Evolutionary conservation across 2,113 vertebrate species (phyloP), one percentile per base, ranked within the genome.

Genomic region (Sphyrna mokarran): DNA sequence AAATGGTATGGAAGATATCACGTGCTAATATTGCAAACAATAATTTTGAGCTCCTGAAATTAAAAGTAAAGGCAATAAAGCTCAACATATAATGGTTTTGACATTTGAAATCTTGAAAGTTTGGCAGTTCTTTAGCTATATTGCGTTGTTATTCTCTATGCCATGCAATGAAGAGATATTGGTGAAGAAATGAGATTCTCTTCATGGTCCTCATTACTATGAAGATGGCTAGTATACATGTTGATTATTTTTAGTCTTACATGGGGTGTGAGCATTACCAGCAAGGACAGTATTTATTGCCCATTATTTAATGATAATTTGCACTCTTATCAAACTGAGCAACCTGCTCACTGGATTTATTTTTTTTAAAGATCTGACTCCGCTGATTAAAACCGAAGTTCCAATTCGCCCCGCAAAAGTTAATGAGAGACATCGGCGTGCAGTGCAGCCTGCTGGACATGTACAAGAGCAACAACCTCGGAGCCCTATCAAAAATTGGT

Each of bases 331-430:
- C 66, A 69, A 91, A 29, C 10, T n/a, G 43, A 48, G 10, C 23
- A 78, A 94, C 22, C 66, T 16, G 7, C 3, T 48, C 1, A 29
- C 26, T 89, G 18, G n/a, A 70, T 16, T 54, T 1, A 22, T 96
- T 94, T 94, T 96, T 13, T 96, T 96, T 54, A 89, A 96, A 99
- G 98, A 99, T 97, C 95, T 99, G 96, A 98, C 97, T 33, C 96
- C 98, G 96, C 97, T 99, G 95, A 97, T 96, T 76, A 96, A 98
- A 26, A 98, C 98, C 0, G 98, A 99, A 97, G 98, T 98, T 9
- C 97, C 97, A 0, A 63, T 97, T 89, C 2, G 20, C 87, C 13
- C 70, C 0, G 0, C 18, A 0, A 69, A 96, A 0, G 0, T 96
- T 63, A 96, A 97, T 3, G 97, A 97, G n/a, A 96, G 97, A 95